phyloP scores from a whole-genome alignment of 2,888 invertebrate genomes.

The Entomobrya multifasciata region DNA sequence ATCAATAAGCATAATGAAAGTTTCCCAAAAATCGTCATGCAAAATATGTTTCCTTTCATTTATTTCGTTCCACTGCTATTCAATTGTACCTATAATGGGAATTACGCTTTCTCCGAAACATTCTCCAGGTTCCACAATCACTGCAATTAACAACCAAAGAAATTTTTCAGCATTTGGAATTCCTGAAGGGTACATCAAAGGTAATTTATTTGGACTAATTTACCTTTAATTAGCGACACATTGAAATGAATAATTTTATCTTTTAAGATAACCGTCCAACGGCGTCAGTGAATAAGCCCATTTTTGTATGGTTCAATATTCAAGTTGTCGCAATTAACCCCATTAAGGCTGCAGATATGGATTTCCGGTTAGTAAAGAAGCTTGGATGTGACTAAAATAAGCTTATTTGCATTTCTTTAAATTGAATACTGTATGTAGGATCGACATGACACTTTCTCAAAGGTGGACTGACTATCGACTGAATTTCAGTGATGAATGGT shows the following conservation, averaged over 20 bases:
- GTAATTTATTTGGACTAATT: background rate
- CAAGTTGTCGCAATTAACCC: conserved; percentile 93
- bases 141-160: too few species aligned
- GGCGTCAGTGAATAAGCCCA: conserved; percentile 83
- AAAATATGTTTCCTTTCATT: too few species aligned
- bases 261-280: conserved; percentile 11
- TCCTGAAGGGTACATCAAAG: conserved; percentile 11
- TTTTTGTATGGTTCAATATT: conserved; percentile 90
- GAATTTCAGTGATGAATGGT: conserved; percentile 88
- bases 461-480: conserved; percentile 90
- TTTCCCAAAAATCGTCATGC: too few species aligned
- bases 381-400: conserved; percentile 82
- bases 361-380: too few species aligned
- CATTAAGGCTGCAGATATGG: conserved; percentile 95
- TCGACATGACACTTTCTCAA: conserved; percentile 92
- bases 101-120: too few species aligned
- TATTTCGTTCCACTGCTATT: too few species aligned
- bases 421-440: conserved; percentile 84
- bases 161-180: too few species aligned
- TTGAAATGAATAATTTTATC: too few species aligned
- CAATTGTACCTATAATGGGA: too few species aligned
- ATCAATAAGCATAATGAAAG: too few species aligned
- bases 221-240: background rate
- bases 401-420: too few species aligned
- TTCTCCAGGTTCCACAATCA: too few species aligned